Conservation (phyloP, 2,888 invertebrate species). For the Drosophila multiciliata region DNA sequence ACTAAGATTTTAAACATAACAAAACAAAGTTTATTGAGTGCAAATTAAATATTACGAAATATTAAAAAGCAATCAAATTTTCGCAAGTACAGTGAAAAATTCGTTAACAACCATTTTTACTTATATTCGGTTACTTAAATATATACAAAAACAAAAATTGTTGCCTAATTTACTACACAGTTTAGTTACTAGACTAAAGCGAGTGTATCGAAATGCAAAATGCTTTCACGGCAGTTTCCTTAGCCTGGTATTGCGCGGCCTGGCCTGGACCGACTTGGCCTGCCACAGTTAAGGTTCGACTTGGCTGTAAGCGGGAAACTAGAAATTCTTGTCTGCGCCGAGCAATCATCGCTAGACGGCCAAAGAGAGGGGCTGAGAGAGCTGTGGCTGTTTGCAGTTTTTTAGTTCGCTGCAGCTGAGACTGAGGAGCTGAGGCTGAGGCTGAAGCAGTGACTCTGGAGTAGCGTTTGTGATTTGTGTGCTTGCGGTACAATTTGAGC, state of each 20-base stretch:
- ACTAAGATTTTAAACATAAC: not conserved
- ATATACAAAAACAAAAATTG: not conserved
- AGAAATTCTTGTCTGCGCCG: conserved; percentile 73
- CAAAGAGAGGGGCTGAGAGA: not conserved
- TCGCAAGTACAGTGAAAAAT: not conserved
- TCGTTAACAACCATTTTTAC: not conserved
- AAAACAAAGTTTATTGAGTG: not conserved
- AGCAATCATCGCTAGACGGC: conserved; percentile 69
- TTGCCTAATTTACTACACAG: conserved; percentile 2
- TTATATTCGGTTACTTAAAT: not conserved
- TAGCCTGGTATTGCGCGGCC: conserved; percentile 35
- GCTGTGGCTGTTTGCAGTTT: conserved; percentile 10
- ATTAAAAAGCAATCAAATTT: not conserved
- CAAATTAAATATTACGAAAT: not conserved
- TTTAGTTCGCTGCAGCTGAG: conserved; percentile 10
- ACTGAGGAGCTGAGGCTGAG: conserved; percentile 7
- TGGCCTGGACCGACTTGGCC: conserved; percentile 24
- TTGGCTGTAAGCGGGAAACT: conserved; percentile 54
- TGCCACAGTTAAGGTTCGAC: conserved; percentile 69
- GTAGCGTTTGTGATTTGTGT: conserved; percentile 73
- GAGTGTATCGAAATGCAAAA: conserved; percentile 68
- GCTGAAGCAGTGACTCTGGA: conserved; percentile 27
- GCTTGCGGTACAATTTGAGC: conserved; percentile 80
- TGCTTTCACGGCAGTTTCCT: conserved; percentile 67
- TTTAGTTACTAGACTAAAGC: not conserved